Evolutionary conservation across 2,797 vertebrate species (phyloP), one percentile per base, ranked within the genome.

Genomic region (Scarus forsteni): DNA sequence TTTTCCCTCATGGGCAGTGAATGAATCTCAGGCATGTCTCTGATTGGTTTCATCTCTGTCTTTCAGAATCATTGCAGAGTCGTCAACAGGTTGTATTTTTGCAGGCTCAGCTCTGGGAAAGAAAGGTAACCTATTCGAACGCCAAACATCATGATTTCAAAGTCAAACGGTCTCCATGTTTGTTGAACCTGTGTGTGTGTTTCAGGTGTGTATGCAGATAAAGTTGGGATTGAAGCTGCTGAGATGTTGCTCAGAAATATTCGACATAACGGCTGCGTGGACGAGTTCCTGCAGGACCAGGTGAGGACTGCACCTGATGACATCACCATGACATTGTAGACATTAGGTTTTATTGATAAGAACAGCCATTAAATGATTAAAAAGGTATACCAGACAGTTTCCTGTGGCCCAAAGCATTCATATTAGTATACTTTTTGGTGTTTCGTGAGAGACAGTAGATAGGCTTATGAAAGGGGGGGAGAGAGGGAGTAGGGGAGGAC

Each of bases 251-350:
- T 99, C 55, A 95, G 93, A 66, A 99, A 98, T 87, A 95, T 99
- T 74, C 89, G 96, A 80, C 96, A 99, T 66, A 96, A 96, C 40
- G 98, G 97, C 72, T 96, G 97, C 12, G 97, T 99, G 75, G 98
- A 99, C 11, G 97, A 99, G 78, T 97, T 97, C 87, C 92, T 99
- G 50, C 98, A 99, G 90, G 98, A 99, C 77, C 98, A 99, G 94
- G 98, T 99, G 91, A 85, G 83, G 16, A 2, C 1, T 34, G 0
- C 12, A 10, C 9, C 12, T 14, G 8, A 13, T 49, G 55, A 42
- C 35, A 0, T 76, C 34, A 43, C 8, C 11, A 3, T 69, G 64
- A 72, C 45, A 3, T 70, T 42, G 45, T 14, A 13, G 10, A 16
- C n/a, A 27, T 27, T 27, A 27, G 2, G 27, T 2, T 27, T 27